Evolutionary conservation across 1,140 invertebrate species (phyloP).

Genomic region (Cherax destructor): DNA sequence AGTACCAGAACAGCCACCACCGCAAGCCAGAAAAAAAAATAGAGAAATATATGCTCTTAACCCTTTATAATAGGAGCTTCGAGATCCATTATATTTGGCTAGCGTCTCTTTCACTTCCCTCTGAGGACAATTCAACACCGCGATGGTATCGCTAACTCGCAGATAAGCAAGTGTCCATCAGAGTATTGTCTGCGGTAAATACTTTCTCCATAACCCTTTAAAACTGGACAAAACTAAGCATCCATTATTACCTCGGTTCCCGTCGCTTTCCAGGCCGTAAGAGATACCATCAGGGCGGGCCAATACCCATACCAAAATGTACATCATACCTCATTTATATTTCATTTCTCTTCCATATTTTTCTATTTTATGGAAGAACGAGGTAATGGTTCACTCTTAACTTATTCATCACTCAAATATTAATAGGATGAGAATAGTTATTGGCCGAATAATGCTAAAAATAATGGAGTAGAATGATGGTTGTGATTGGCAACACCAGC

Average conservation of each 20-base stretch:
- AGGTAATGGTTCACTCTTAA: too few relatives aligned
- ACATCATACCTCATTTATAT: not conserved
- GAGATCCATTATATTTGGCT: not conserved
- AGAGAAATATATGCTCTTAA: too few relatives aligned
- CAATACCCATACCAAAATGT: not conserved
- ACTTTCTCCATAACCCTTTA: not conserved
- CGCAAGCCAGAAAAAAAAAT: too few relatives aligned
- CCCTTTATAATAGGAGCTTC: too few relatives aligned
- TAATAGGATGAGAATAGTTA: too few relatives aligned
- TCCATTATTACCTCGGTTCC: conserved; percentile 42
- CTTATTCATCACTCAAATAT: too few relatives aligned
- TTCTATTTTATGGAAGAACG: too few relatives aligned
- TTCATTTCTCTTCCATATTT: too few relatives aligned
- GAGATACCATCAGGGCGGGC: not conserved
- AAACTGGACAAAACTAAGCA: conserved; percentile 29
- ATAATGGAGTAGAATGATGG: too few relatives aligned
- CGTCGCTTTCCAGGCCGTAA: conserved; percentile 20
- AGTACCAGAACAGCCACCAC: too few relatives aligned
- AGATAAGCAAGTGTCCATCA: conserved; percentile 48
- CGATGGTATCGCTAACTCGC: conserved; percentile 17
- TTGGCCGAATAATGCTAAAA: too few relatives aligned
- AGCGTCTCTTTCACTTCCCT: conserved; percentile 11
- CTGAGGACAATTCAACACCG: not conserved
- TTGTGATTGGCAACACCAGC: too few relatives aligned
- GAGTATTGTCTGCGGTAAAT: conserved; percentile 25